Conservation (phyloP, 2,113 vertebrate species). For the Anarrhichthys ocellatus region DNA sequence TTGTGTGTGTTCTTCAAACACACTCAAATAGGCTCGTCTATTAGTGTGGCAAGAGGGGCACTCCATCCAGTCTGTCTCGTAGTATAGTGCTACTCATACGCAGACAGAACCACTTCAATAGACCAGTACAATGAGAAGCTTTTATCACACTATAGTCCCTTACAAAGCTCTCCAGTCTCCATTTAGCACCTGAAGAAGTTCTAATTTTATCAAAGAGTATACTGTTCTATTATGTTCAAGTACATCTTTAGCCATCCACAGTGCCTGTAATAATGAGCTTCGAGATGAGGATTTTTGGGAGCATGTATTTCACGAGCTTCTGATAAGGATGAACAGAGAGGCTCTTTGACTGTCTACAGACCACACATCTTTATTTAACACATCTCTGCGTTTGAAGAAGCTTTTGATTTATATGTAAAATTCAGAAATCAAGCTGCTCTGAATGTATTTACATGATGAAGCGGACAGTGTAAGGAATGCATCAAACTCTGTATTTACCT, state of each 20-base stretch:
- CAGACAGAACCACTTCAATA: conserved; percentile 53
- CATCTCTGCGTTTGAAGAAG: not conserved
- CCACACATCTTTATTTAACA: not conserved
- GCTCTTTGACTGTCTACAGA: not conserved
- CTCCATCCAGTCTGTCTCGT: conserved; percentile 30
- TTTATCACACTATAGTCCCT: conserved; percentile 22
- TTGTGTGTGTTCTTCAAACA: conserved; percentile 3
- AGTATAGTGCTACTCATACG: conserved; percentile 32
- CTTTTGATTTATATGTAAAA: not conserved
- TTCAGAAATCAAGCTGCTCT: not conserved
- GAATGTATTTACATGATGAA: not conserved
- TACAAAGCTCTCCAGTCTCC: conserved; percentile 18
- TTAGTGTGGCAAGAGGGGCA: conserved; percentile 16
- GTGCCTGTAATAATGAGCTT: not conserved
- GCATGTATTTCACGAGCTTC: not conserved
- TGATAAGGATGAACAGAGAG: not conserved
- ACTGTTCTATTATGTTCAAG: conserved; percentile 7
- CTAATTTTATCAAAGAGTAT: not conserved
- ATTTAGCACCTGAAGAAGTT: conserved; percentile 23
- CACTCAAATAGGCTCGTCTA: conserved; percentile 5
- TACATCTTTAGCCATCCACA: not conserved
- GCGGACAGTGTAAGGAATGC: not conserved
- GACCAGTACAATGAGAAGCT: conserved; percentile 30
- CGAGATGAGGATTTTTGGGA: not conserved
- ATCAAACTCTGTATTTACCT: not conserved